Base-by-base conservation (phyloP, 2,888 invertebrate genomes). In the Belgica antarctica region DNA sequence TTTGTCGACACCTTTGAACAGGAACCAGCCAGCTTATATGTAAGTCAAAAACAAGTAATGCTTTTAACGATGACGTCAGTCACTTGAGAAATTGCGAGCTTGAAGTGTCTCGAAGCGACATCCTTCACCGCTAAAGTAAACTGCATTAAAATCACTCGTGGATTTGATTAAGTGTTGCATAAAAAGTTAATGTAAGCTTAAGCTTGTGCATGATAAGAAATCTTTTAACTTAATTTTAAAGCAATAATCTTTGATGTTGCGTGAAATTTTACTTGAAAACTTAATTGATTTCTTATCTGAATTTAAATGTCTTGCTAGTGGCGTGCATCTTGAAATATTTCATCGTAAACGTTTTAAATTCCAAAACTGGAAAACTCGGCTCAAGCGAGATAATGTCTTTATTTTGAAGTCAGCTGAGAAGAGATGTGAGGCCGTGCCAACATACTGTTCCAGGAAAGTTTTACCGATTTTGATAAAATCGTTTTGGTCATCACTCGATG, bases 371-470 rank as follows among this genome's bases (percentile, higher is more conserved):
- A 41, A 41, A 41, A n/a, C n/a, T n/a, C n/a, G 12, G 41, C 41
- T 12, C 41, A 15, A 41, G n/a, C 15, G 41, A 41, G 62, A 62
- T 62, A 62, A 62, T 62, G 62, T 62, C 63, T 63, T 63, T 5
- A 63, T 25, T 25, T 22, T 22, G 5, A 22, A 2, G 17, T 17
- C 15, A 62, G 31, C 31, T 25, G 8, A 62, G 19, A 19, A 36
- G 5, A 36, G 34, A 62, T 5, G 34, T 28, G 15, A n/a, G 24
- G 15, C 22, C 22, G 27, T n/a, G n/a, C n/a, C n/a, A n/a, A n/a
- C n/a, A n/a, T n/a, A n/a, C n/a, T n/a, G 24, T 27, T 61, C 34
- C 34, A 24, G 41, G 63, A 24, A 27, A 46, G 24, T 12, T 46
- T 41, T 7, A 2, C 8, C 41, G 41, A 41, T 41, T 41, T 34